Conservation (phyloP, 2,797 vertebrate genomes). For the Pantherophis vulpinus region DNA sequence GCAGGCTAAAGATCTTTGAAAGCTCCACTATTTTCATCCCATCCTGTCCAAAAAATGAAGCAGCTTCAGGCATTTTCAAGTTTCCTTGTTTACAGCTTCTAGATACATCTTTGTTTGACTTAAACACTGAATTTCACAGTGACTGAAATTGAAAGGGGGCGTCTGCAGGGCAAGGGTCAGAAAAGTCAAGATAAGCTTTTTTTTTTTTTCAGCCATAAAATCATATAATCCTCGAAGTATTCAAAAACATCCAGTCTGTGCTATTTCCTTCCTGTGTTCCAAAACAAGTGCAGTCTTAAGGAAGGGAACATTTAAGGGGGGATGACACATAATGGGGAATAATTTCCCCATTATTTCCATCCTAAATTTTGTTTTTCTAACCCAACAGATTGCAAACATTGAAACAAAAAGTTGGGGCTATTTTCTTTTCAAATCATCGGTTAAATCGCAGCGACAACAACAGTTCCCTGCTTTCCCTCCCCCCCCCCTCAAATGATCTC, state of each 20-base stretch:
- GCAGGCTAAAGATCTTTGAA: neutral
- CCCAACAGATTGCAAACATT: neutral
- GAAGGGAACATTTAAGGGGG: neutral
- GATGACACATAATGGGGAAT: neutral
- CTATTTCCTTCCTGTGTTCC: neutral
- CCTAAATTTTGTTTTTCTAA: neutral
- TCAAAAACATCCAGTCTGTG: neutral
- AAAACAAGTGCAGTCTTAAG: neutral
- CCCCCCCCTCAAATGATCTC: neutral
- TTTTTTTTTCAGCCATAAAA: neutral
- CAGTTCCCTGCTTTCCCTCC: neutral
- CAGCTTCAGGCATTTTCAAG: neutral
- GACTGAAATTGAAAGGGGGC: neutral
- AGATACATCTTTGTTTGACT: neutral
- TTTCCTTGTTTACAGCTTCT: neutral
- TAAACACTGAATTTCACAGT: neutral
- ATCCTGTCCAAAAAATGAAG: neutral
- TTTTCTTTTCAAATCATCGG: neutral
- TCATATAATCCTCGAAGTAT: neutral
- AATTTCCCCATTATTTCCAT: neutral
- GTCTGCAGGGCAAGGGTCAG: neutral
- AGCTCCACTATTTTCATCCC: neutral
- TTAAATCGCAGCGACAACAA: neutral
- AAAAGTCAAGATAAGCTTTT: neutral
- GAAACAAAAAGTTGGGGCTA: neutral